These are phyloP conservation scores for Dendropsophus ebraccatus DNA, from an alignment of 2,113 vertebrate genomes.

Conservation along the genomic window DNA sequence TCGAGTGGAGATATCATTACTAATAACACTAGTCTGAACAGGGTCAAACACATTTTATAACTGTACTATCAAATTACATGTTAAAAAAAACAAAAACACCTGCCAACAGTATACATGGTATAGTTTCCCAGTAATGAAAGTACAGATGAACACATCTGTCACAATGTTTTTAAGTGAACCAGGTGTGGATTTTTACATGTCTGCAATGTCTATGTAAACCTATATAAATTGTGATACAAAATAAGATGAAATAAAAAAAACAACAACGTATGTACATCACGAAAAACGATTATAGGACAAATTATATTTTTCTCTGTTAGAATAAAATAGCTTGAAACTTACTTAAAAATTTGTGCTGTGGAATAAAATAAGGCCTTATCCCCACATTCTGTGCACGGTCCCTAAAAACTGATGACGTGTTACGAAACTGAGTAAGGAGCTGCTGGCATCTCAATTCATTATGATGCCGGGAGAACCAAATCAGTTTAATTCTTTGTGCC, in stretches of 20 bases:
- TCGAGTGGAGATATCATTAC: background rate
- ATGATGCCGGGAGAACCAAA: too few relatives aligned
- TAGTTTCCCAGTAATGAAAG: background rate
- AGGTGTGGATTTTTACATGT: too few relatives aligned
- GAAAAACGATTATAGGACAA: background rate
- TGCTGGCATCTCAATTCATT: too few relatives aligned
- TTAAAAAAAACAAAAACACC: background rate
- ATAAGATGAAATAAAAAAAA: background rate
- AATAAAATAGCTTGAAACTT: constrained; percentile 30
- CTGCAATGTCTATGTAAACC: too few relatives aligned
- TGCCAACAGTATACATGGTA: background rate
- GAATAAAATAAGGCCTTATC: too few relatives aligned
- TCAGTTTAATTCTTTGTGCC: too few relatives aligned
- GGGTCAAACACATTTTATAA: background rate
- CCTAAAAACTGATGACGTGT: too few relatives aligned
- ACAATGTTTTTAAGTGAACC: background rate
- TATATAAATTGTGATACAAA: background rate
- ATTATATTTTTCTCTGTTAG: background rate
- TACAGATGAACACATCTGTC: too few relatives aligned
- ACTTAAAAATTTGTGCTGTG: constrained; percentile 1
- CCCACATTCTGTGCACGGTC: too few relatives aligned
- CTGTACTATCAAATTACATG: background rate
- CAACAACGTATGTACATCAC: background rate
- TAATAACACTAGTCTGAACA: background rate
- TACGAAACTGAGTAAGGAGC: too few relatives aligned